Evolutionary conservation across 1,140 invertebrate genomes (phyloP), one percentile per base, ranked within the genome.

Genomic region (Callitettix versicolor): DNA sequence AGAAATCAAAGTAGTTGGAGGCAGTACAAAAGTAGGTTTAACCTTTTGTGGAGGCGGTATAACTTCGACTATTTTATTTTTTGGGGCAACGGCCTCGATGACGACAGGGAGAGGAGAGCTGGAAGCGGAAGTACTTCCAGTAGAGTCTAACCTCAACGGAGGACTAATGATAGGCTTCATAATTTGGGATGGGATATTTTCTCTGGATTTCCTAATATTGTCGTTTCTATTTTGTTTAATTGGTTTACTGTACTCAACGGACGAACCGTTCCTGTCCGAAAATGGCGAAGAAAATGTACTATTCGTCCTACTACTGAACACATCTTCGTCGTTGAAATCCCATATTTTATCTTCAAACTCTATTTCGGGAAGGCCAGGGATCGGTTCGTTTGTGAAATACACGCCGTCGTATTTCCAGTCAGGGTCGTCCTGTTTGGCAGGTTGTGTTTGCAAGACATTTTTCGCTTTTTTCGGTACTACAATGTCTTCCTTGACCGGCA

Each of bases 311-410:
- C 47, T 57, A 5, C 30, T 41, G 20, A 52, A 57, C 22, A 57
- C 47, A 55, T 87, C 82, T 12, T 82, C 79, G 67, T 80, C 78
- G 62, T 81, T 80, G 46, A 86, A 67, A 69, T 88, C 86, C 80
- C 82, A 85, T 48, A 79, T 76, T 71, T 88, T 88, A 51, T 84
- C 80, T 60, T 86, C 84, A 69, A 90, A 90, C 21, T 66, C 61
- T 20, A 68, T 56, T 14, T 61, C 73, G 18, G 87, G 86, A 63
- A 79, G 79, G 62, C 82, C 80, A 2, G 80, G 78, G 59, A 91
- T 68, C 49, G 88, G 88, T 73, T 91, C 88, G 64, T 88, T 75
- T 11, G 88, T 91, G 58, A 79, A 73, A 71, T 91, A 91, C 56
- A 81, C 80, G 64, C 79, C 81, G 65, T 91, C 86, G 67, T 89